phyloP scores from a whole-genome alignment of 2,797 vertebrate species.

The Picus viridis region DNA sequence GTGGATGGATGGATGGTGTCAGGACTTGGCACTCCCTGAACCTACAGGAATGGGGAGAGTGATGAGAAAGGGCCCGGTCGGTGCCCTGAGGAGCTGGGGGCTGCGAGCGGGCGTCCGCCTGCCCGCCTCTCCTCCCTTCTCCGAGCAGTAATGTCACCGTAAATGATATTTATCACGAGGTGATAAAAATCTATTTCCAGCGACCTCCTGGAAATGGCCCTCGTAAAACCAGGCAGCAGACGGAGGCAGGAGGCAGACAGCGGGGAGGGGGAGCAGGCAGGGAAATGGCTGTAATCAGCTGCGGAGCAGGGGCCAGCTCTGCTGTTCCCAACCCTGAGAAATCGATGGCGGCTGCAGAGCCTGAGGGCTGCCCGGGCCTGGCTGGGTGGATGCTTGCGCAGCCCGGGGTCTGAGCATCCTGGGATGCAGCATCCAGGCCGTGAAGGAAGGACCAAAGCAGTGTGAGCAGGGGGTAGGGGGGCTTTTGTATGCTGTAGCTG shows the following conservation, averaged over 20 bases:
- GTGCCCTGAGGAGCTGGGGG: background rate
- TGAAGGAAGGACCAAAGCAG: background rate
- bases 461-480: fast-evolving
- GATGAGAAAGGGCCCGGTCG: background rate
- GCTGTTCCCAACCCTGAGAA: background rate
- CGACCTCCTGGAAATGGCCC: slow-evolving; percentile 74
- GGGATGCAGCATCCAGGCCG: background rate
- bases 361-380: background rate
- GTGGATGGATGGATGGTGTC: background rate
- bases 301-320: background rate
- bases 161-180: slow-evolving; percentile 69
- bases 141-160: slow-evolving; percentile 57
- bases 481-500: fast-evolving
- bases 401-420: background rate
- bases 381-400: background rate
- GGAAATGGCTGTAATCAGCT: slow-evolving; percentile 43
- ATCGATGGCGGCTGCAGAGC: background rate
- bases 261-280: slow-evolving; percentile 40
- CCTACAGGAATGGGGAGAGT: background rate
- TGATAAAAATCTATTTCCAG: slow-evolving; percentile 75
- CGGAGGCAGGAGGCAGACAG: slow-evolving; percentile 67
- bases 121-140: slow-evolving; percentile 14
- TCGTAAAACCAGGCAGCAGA: slow-evolving; percentile 71
- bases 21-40: background rate
- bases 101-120: background rate